Evolutionary conservation across 1,140 invertebrate genomes (phyloP).

Genomic region (Polypedilum vanderplanki): DNA sequence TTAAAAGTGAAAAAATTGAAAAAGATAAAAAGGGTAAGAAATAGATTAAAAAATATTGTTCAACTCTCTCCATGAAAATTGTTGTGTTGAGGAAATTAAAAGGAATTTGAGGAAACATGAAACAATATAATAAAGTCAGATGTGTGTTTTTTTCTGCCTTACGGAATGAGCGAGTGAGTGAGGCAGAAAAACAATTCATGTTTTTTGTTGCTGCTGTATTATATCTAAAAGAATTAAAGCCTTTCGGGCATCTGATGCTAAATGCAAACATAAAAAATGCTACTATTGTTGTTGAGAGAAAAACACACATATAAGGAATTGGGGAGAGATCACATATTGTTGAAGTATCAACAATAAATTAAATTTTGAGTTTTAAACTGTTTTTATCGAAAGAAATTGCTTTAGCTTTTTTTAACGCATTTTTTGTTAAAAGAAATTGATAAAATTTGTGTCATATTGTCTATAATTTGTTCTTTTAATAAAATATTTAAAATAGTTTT

Average conservation of each 20-base stretch:
- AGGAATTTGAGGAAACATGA: background rate
- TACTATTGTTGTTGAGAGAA: background rate
- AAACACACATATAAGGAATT: background rate
- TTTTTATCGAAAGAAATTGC: background rate
- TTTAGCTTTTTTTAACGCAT: background rate
- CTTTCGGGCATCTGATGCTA: conserved; percentile 22
- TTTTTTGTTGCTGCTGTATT: background rate
- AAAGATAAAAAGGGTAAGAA: background rate
- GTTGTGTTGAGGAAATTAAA: background rate
- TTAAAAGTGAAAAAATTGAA: background rate
- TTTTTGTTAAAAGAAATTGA: too few species aligned
- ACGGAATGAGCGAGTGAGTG: background rate
- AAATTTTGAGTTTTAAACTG: conserved; percentile 21
- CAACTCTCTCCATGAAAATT: background rate
- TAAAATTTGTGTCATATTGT: too few species aligned
- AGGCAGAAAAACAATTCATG: background rate
- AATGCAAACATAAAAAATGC: too few species aligned
- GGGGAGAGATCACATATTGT: background rate
- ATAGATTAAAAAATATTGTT: background rate
- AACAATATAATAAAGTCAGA: conserved; percentile 19
- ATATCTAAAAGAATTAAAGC: conserved; percentile 21
- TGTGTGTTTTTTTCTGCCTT: background rate
- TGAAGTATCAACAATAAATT: conserved; percentile 12
- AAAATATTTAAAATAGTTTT: too few species aligned
- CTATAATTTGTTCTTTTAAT: too few species aligned